These are phyloP conservation scores for Callopanchax toddi DNA, from an alignment of 2,113 vertebrate species.

Conservation along the genomic window DNA sequence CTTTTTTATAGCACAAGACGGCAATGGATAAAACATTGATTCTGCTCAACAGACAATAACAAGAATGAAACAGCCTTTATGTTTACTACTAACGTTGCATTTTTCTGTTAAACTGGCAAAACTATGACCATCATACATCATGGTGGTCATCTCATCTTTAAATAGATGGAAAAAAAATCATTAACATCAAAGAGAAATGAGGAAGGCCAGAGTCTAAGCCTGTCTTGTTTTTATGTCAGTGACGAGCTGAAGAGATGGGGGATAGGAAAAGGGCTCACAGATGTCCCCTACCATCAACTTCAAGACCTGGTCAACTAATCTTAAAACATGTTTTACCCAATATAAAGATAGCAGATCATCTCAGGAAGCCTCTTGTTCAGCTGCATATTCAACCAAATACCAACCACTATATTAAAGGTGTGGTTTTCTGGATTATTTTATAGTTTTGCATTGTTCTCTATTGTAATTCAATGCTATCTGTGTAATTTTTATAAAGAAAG, in stretches of 20 bases:
- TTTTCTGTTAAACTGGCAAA: too few species aligned
- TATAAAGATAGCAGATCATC: slow-evolving; percentile 63
- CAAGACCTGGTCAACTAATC: slow-evolving; percentile 48
- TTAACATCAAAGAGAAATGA: slow-evolving; percentile 6
- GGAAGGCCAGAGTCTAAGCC: neutral
- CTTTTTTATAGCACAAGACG: slow-evolving; percentile 21
- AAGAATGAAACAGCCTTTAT: slow-evolving; percentile 3
- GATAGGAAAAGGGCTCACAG: slow-evolving; percentile 16
- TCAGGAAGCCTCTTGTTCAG: slow-evolving; percentile 39
- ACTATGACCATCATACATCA: neutral
- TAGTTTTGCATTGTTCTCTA: too few species aligned
- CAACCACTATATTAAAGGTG: too few species aligned
- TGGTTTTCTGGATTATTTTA: too few species aligned
- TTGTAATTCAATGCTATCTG: too few species aligned
- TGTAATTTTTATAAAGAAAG: too few species aligned
- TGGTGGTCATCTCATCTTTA: slow-evolving; percentile 1
- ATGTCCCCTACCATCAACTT: slow-evolving; percentile 30
- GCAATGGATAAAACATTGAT: neutral
- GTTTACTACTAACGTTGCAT: neutral
- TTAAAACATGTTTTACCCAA: slow-evolving; percentile 45
- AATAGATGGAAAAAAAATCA: slow-evolving; percentile 5
- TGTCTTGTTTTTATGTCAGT: slow-evolving; percentile 8
- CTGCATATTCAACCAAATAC: slow-evolving; percentile 63
- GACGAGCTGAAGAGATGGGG: neutral
- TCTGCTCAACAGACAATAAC: neutral